phyloP scores from a whole-genome alignment of 2,113 vertebrate genomes.

The Anarhynchus alexandrinus region DNA sequence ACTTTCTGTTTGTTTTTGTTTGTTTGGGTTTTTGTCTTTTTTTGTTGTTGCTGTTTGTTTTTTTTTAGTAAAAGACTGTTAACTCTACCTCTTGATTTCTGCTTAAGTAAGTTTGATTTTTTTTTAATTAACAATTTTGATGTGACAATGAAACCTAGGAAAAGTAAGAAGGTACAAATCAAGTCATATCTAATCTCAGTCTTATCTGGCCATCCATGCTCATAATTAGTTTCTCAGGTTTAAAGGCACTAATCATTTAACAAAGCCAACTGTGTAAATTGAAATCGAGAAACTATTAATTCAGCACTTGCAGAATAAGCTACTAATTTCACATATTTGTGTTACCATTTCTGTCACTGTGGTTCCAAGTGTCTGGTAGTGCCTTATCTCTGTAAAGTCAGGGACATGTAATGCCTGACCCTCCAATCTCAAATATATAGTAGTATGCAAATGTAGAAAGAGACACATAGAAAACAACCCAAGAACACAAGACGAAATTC shows the following conservation, averaged over 20 bases:
- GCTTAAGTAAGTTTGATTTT: not conserved
- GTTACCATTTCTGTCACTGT: not conserved
- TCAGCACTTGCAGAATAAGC: not conserved
- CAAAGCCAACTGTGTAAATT: not conserved
- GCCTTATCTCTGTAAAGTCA: not conserved
- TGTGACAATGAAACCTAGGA: not conserved
- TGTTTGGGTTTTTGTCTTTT: not conserved
- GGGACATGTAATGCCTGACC: not conserved
- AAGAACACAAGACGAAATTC: not conserved
- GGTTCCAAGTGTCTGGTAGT: not conserved
- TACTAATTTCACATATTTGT: not conserved
- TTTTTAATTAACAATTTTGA: not conserved
- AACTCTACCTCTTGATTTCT: not conserved
- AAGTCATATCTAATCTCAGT: not conserved
- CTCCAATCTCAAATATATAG: not conserved
- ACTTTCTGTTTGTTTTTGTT: not conserved
- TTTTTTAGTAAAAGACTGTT: not conserved
- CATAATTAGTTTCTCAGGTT: not conserved
- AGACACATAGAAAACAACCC: not conserved
- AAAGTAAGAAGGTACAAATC: not conserved
- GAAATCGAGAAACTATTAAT: conserved; percentile 10
- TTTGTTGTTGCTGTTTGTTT: no score
- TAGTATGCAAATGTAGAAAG: not conserved
- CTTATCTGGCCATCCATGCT: not conserved
- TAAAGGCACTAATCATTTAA: not conserved